Evolutionary conservation across 2,888 invertebrate genomes (phyloP), one percentile per base, ranked within the genome.

Genomic region (Drosophila histrio): DNA sequence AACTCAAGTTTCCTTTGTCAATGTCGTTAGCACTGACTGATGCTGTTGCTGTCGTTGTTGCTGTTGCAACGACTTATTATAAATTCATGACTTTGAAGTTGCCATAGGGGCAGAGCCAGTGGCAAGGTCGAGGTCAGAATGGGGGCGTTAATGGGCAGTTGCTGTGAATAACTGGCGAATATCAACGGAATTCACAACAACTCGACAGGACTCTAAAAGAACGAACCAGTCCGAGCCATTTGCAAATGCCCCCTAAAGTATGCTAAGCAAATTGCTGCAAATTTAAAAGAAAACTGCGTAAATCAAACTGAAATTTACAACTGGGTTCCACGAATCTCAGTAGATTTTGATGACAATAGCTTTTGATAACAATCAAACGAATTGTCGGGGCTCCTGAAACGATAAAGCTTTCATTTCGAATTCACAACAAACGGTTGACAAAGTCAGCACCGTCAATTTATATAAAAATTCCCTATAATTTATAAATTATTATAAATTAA

Each of bases 11-110:
- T n/a, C 21, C 47, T 34, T 47, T 54, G 53, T 34, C 36, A 53
- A 43, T 44, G 38, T 30, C 28, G 28, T 49, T 36, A 17, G 36
- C 7, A 24, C 15, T 15, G 21, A 30, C n/a, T 9, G 49, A 36
- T 49, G 26, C 49, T 24, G 22, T 15, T 24, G 22, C 19, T 17
- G 17, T 21, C 13, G n/a, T 11, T 50, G 43, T 41, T 52, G 38
- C 39, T 47, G 46, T 44, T 60, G 50, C 50, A 58, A 36, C 38
- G 15, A 15, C 43, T 69, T 58, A 63, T 77, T 62, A 79, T 44
- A 47, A 65, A 79, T 77, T 72, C 79, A 77, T 61, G 73, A 62
- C 63, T 60, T 59, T 47, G 60, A 38, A 59, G 58, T 22, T 50
- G 44, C 24, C 44, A 32, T 24, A 30, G 34, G 19, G n/a, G 15